Evolutionary conservation across 2,797 vertebrate genomes (phyloP), one percentile per base, ranked within the genome.

Genomic region (Eulemur mongoz): DNA sequence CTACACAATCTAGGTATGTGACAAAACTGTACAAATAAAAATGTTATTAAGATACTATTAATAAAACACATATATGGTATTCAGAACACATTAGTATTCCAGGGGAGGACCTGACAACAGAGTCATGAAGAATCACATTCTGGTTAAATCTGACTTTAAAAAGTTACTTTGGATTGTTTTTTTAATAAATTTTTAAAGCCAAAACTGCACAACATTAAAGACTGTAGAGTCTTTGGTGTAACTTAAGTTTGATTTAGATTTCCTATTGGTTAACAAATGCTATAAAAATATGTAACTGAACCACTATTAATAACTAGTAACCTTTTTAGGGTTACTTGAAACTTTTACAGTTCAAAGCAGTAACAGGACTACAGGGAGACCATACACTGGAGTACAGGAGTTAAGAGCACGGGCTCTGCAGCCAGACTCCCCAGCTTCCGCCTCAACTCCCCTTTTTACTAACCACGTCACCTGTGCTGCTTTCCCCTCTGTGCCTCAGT

Each of bases 211-310:
- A 65, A 70, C 2, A 76, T 38, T 43, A 73, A 93, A 89, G 65
- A 91, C 30, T 30, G 7, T 3, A 81, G 43, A 43, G 6, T 65
- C 27, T 27, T 94, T 32, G 40, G 40, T 67, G 1, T 82, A 69
- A 95, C 57, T 54, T 90, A 27, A 54, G 32, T 82, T 90, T 89
- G 17, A 85, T 45, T 70, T 81, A 76, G 15, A 87, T 83, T 94
- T 35, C 72, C 35, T 82, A 45, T 78, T 43, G 30, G 30, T 70
- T 67, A 76, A n/a, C 43, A 75, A 91, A 85, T 25, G 52, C 23
- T 12, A 54, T 20, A 76, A 80, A 89, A 67, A 82, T 32, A 86
- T 30, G 1, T 76, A 82, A 91, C 1, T 23, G 32, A 73, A 72
- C 18, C 50, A 75, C 45, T 82, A 67, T 27, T 57, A 78, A 35